Percentiles rank a stretch among this genome's conserved stretches.
These are phyloP conservation scores for Ephydatia muelleri DNA, from an alignment of 37 sponge, comb jelly and placozoan species.

Conservation along the genomic window DNA sequence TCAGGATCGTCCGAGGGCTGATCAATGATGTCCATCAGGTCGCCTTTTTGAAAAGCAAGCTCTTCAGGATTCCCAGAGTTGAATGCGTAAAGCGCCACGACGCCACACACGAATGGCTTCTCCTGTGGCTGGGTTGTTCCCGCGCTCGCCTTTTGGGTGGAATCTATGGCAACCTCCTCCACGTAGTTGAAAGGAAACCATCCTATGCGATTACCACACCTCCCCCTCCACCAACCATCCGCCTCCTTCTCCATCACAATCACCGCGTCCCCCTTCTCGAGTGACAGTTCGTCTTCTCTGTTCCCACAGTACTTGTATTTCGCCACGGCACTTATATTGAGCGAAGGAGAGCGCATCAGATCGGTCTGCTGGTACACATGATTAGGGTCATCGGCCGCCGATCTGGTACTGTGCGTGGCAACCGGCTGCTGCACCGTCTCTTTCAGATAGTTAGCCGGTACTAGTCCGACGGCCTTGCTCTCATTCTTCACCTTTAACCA, in stretches of 20 bases:
- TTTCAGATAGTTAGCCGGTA: slow-evolving; percentile 85
- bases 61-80: slow-evolving; percentile 87
- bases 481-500: slow-evolving; percentile 83
- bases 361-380: slow-evolving; percentile 76
- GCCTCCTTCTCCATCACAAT: slow-evolving; percentile 90
- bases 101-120: slow-evolving; percentile 65
- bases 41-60: slow-evolving; percentile 74
- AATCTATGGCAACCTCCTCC: slow-evolving; percentile 53
- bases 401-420: neutral
- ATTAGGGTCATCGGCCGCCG: slow-evolving; percentile 23
- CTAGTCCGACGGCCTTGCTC: slow-evolving; percentile 56
- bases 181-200: slow-evolving; percentile 98
- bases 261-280: slow-evolving; percentile 87
- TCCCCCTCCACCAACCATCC: slow-evolving; percentile 97
- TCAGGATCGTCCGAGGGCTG: slow-evolving; percentile 89
- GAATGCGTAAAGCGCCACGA: slow-evolving; percentile 77
- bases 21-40: slow-evolving; percentile 79
- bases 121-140: neutral
- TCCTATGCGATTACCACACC: slow-evolving; percentile 63
- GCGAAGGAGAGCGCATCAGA: slow-evolving; percentile 38
- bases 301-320: slow-evolving; percentile 73
- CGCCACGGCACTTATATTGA: slow-evolving; percentile 70
- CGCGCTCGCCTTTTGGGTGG: neutral
- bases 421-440: neutral
- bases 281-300: slow-evolving; percentile 79